Evolutionary conservation across 2,888 invertebrate genomes (phyloP), one percentile per base, ranked within the genome.

Genomic region (Drosophila prolongata): DNA sequence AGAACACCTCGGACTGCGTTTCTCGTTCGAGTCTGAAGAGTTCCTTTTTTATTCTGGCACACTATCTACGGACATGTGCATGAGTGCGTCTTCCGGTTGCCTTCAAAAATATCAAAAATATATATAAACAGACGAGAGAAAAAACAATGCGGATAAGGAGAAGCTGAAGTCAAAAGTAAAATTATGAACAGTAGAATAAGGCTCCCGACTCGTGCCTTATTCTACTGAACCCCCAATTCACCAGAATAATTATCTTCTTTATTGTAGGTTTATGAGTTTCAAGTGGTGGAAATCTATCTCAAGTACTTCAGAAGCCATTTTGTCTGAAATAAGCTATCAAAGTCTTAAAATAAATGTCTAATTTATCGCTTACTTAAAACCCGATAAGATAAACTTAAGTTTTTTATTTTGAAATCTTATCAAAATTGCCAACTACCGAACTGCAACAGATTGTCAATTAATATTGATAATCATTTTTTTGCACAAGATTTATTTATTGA

Each of bases 91-190:
- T 52, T 66, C 64, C 58, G 69, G 42, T 37, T 27, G 42, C 47
- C 42, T 67, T 43, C 9, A 13, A 52, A 46, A 40, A 47, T 62
- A 46, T 38, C 6, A 8, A 35, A 34, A 34, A 30, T 13, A 13
- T 46, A 10, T 38, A 37, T 13, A 37, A 10, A 30, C n/a, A 9
- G n/a, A 11, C 3, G 6, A 10, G 10, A 19, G 34, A 24, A 24
- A 10, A n/a, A 1, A 30, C 14, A 46, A 30, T 24, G 42, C 24
- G 1, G 8, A 6, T 13, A 11, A 6, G 19, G 6, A 1, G 42
- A 13, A n/a, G n/a, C 9, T 24, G 34, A 37, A 64, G 59, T 53
- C 52, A 73, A 55, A 58, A 65, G 59, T 75, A 19, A 62, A 60
- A 64, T 37, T 37, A 34, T 50, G 50, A 55, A 52, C 37, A 40